phyloP scores from a whole-genome alignment of 2,113 vertebrate genomes.

The Aythya baeri region DNA sequence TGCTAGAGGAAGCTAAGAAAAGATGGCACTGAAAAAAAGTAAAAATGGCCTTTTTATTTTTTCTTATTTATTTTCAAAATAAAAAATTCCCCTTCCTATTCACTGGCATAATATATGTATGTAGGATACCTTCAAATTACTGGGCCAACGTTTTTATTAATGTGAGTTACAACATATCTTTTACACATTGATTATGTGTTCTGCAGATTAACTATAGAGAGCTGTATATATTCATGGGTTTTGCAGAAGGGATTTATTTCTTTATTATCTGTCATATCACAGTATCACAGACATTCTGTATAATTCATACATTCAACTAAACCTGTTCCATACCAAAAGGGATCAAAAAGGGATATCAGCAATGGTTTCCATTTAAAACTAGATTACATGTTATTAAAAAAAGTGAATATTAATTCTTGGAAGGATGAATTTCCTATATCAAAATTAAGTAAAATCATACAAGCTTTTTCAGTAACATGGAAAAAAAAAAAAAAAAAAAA shows the following conservation, averaged over 20 bases:
- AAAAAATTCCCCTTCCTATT: neutral
- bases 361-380: neutral
- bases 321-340: neutral
- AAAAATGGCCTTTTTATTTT: neutral
- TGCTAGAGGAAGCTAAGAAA: slow-evolving; percentile 10
- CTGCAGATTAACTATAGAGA: neutral
- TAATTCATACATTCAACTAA: neutral
- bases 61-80: neutral
- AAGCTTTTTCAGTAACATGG: neutral
- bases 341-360: neutral
- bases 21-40: neutral
- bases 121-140: neutral
- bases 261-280: neutral
- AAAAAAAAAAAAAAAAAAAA: neutral
- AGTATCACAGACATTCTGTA: neutral
- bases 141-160: neutral
- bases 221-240: neutral
- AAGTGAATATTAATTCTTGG: neutral
- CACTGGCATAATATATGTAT: neutral
- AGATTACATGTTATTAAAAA: neutral
- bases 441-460: neutral
- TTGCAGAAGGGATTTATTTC: neutral
- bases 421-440: neutral
- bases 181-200: neutral
- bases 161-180: neutral